Base-by-base conservation (phyloP, 2,888 invertebrate genomes). In the Alsophila aescularia region DNA sequence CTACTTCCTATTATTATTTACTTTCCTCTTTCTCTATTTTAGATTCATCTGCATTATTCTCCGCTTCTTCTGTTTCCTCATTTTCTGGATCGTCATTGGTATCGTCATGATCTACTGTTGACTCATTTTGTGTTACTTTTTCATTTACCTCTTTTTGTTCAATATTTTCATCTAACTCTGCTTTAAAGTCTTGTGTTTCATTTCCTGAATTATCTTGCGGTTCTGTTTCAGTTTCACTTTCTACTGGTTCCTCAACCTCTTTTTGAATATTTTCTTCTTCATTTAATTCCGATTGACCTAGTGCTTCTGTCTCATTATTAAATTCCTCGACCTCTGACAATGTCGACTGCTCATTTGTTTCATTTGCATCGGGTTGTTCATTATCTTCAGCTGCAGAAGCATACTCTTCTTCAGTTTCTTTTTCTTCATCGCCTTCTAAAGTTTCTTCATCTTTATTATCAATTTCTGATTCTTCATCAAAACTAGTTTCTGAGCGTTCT, bases 201-300 rank as follows among this genome's bases (percentile, higher is more conserved):
- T 40, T 14, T n/a, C 3, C 10, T 5, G 18, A 8, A 37, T n/a
- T 5, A 8, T 21, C 14, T 21, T 44, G 21, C 10, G 24, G 0
- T 35, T 34, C 24, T 34, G 16, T 39, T 10, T 35, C 18, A 13
- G 8, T 14, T 35, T 45, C 40, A 27, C 27, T 13, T 15, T 41
- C 29, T 4, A 9, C 21, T 10, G 18, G 14, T 6, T 52, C 41
- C 29, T 52, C 13, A n/a, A n/a, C 8, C 9, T 40, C 31, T 21
- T 12, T 32, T 24, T 24, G n/a, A n/a, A n/a, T 18, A 18, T 18
- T 2, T 3, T 14, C 37, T 15, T 45, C 27, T 18, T 31, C 10
- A n/a, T 47, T 18, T 39, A 31, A 18, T 39, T 48, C 39, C 1
- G 10, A 2, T 40, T 52, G 42, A 12, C 34, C 29, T 34, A 18